These are phyloP conservation scores for Pardosa pseudoannulata DNA, from an alignment of 2,888 invertebrate species.

Conservation along the genomic window DNA sequence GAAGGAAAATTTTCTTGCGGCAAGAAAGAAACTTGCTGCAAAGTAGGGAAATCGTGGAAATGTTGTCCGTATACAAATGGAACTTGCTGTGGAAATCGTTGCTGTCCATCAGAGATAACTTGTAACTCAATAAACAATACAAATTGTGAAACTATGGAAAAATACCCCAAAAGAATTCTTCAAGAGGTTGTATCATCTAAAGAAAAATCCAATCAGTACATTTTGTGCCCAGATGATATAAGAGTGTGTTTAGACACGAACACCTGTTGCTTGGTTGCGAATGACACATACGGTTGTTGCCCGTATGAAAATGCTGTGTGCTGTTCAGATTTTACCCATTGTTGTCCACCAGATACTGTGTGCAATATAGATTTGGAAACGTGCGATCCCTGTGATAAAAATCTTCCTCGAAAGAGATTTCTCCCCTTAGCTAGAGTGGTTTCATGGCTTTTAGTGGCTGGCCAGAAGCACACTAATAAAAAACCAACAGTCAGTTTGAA, in stretches of 20 bases:
- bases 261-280: conserved; percentile 19
- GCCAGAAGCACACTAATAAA: too few relatives aligned
- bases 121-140: not conserved
- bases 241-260: not conserved
- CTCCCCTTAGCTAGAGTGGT: too few relatives aligned
- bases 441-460: too few relatives aligned
- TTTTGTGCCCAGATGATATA: conserved; percentile 16
- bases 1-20: not conserved
- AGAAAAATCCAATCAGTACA: not conserved
- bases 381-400: too few relatives aligned
- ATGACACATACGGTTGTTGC: conserved; percentile 20
- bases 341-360: conserved; percentile 16
- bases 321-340: conserved; percentile 20
- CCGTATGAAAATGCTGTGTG: conserved; percentile 29
- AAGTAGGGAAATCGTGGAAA: not conserved
- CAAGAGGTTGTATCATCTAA: not conserved
- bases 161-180: not conserved
- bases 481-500: too few relatives aligned
- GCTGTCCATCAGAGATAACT: not conserved
- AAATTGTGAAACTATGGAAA: not conserved
- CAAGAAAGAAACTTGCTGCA: not conserved
- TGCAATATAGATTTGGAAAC: not conserved
- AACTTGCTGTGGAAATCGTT: not conserved
- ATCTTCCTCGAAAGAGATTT: too few relatives aligned
- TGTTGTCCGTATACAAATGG: not conserved